Conservation (phyloP, 2,888 invertebrate genomes). For the Cremastinae sp. region DNA sequence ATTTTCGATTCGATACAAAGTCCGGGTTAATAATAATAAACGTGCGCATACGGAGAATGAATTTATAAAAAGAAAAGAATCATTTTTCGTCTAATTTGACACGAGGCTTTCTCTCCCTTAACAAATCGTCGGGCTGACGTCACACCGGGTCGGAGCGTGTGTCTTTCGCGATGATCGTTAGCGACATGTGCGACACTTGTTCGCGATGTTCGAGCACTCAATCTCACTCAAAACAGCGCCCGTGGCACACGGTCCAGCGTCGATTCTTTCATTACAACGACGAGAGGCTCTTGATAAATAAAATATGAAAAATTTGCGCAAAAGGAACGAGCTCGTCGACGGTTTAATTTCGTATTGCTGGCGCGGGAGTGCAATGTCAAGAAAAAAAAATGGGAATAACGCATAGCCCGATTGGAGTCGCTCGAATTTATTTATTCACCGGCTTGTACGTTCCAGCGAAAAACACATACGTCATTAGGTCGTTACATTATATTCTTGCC, state of each 20-base stretch:
- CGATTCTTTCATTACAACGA: constrained; percentile 27
- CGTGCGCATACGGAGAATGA: not conserved
- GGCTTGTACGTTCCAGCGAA: not conserved
- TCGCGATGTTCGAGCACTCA: constrained; percentile 58
- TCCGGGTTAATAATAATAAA: constrained; percentile 3
- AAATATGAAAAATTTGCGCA: constrained; percentile 34
- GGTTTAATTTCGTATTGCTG: constrained; percentile 36
- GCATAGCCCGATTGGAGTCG: not conserved
- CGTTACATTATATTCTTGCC: constrained; percentile 2
- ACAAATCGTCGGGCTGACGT: constrained; percentile 15
- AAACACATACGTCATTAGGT: constrained; percentile 33
- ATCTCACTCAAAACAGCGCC: constrained; percentile 54
- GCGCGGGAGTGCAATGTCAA: not conserved
- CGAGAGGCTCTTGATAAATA: constrained; percentile 50
- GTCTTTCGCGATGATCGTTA: constrained; percentile 55
- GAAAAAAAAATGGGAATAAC: constrained; percentile 15
- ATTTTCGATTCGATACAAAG: constrained; percentile 11
- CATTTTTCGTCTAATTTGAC: constrained; percentile 13
- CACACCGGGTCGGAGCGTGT: constrained; percentile 23
- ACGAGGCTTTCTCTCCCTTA: not conserved
- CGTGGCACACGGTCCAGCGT: not conserved
- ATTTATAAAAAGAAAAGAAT: constrained; percentile 20
- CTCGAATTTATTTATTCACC: constrained; percentile 15
- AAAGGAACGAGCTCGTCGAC: constrained; percentile 27
- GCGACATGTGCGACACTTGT: constrained; percentile 61